phyloP scores from a whole-genome alignment of 2,797 vertebrate genomes.

The Hylomyscus alleni region DNA sequence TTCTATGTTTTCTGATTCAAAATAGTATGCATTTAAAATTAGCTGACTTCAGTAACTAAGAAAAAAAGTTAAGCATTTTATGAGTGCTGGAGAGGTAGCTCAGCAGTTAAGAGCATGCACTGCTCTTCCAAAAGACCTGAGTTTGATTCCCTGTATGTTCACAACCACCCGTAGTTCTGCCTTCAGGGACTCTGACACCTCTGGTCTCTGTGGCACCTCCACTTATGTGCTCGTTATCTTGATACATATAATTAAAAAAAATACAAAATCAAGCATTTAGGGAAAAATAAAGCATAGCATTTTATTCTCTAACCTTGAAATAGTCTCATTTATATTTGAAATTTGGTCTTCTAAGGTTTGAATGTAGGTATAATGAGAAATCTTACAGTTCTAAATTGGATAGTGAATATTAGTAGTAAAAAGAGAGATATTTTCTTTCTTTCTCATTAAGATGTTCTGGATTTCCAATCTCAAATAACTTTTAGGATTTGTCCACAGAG shows the following conservation, averaged over 20 bases:
- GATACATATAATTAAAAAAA: neutral
- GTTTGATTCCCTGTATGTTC: neutral
- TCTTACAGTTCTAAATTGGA: slow-evolving; percentile 56
- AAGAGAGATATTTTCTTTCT: slow-evolving; percentile 26
- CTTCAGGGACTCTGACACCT: neutral
- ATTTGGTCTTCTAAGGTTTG: slow-evolving; percentile 55
- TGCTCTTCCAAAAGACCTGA: neutral
- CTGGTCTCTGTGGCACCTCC: neutral
- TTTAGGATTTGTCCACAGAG: neutral
- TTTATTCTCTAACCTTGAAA: slow-evolving; percentile 66
- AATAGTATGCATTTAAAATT: slow-evolving; percentile 43
- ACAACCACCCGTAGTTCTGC: neutral
- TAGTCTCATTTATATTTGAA: slow-evolving; percentile 61
- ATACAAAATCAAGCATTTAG: neutral
- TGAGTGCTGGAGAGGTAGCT: neutral
- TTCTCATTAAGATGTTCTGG: slow-evolving; percentile 17
- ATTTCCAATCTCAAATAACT: slow-evolving; percentile 35
- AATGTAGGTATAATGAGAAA: slow-evolving; percentile 46
- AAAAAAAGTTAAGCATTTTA: slow-evolving; percentile 52
- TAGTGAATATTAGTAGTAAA: slow-evolving; percentile 53
- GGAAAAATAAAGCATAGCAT: slow-evolving; percentile 38
- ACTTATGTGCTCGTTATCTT: neutral
- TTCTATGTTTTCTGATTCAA: slow-evolving; percentile 33
- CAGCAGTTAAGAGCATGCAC: neutral
- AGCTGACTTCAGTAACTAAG: slow-evolving; percentile 27